These are phyloP conservation scores for Phalanger gymnotis DNA, from an alignment of 2,797 vertebrate genomes.

Conservation along the genomic window DNA sequence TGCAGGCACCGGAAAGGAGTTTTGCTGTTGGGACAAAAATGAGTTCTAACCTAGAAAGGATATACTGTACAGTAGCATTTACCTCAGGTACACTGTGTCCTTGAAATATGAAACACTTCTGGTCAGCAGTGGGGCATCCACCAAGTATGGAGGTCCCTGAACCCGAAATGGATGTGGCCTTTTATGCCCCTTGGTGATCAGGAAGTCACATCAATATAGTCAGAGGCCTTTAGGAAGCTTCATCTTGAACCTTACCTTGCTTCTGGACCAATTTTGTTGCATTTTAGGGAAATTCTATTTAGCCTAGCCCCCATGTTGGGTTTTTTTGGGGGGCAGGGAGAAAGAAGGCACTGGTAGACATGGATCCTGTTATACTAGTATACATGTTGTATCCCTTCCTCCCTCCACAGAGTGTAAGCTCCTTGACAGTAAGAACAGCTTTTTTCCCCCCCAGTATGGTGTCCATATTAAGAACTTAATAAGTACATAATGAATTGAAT, in stretches of 20 bases:
- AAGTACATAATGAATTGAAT: not conserved
- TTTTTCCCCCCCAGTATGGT: too few species aligned
- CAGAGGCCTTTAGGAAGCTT: not conserved
- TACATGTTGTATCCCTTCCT: not conserved
- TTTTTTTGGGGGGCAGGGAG: not conserved
- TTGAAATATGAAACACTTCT: not conserved
- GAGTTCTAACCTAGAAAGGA: not conserved
- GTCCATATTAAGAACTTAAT: not conserved
- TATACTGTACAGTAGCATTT: not conserved
- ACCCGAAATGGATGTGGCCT: not conserved
- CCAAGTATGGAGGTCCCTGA: not conserved
- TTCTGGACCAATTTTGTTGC: not conserved
- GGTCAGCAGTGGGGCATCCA: not conserved
- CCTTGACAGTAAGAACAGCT: not conserved
- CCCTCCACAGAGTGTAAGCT: not conserved
- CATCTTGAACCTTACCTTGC: not conserved
- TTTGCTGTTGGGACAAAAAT: not conserved
- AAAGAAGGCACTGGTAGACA: not conserved
- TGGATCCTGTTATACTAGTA: not conserved
- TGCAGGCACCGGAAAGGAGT: not conserved
- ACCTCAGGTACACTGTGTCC: not conserved
- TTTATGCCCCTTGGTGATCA: not conserved
- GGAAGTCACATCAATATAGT: not conserved
- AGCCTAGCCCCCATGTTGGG: not conserved
- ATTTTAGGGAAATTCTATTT: not conserved